phyloP scores from a whole-genome alignment of 1,140 invertebrate species.

The Drosophila equinoxialis region DNA sequence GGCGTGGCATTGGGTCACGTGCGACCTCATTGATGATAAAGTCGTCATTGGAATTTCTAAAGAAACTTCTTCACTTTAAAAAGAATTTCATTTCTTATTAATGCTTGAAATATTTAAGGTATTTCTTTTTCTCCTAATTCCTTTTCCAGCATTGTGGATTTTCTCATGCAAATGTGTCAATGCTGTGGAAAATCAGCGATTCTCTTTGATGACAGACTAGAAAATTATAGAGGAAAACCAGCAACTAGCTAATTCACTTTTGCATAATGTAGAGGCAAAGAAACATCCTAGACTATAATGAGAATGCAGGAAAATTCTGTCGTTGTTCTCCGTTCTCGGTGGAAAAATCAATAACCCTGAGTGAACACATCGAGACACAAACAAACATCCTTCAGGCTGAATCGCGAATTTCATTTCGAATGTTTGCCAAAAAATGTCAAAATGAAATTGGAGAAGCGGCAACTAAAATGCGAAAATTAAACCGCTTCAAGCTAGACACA shows the following conservation, averaged over 20 bases:
- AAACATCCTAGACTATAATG: neutral
- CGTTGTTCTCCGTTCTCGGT: neutral
- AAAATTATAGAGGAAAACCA: neutral
- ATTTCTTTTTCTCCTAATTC: neutral
- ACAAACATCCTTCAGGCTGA: neutral
- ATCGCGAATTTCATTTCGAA: slow-evolving; percentile 3
- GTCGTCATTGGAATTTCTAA: slow-evolving; percentile 11
- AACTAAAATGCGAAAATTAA: neutral
- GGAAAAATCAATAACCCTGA: neutral
- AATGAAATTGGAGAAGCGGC: slow-evolving; percentile 25
- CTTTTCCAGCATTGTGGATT: neutral
- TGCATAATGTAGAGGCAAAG: neutral
- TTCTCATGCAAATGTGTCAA: neutral
- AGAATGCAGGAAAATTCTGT: neutral
- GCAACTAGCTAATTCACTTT: slow-evolving; percentile 8
- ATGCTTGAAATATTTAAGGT: neutral
- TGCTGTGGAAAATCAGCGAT: neutral
- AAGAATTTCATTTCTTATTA: neutral
- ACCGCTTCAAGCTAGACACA: neutral
- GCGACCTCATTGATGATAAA: slow-evolving; percentile 38
- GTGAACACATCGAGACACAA: neutral
- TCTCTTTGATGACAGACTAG: slow-evolving; percentile 1
- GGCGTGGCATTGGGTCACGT: slow-evolving; percentile 39
- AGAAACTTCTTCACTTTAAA: neutral
- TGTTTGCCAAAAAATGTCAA: slow-evolving; percentile 43